These are phyloP conservation scores for Dryoscopus gambensis DNA, from an alignment of 2,113 vertebrate species.

Conservation along the genomic window DNA sequence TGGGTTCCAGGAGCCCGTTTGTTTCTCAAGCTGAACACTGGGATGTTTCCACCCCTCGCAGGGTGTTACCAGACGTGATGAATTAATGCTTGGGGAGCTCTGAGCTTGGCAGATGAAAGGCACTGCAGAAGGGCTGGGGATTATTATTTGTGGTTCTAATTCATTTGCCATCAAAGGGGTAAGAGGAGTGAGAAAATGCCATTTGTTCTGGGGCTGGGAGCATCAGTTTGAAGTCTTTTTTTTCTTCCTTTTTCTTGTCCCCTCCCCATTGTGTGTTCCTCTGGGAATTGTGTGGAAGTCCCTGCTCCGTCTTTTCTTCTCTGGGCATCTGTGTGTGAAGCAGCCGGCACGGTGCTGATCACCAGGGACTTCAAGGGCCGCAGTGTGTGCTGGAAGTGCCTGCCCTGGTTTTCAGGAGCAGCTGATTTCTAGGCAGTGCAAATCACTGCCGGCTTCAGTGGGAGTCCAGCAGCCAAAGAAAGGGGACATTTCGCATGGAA, in stretches of 20 bases:
- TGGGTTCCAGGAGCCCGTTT: not conserved
- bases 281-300: not conserved
- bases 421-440: not conserved
- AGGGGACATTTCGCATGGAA: not conserved
- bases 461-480: not conserved
- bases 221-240: not conserved
- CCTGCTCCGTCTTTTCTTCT: not conserved
- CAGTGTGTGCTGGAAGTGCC: not conserved
- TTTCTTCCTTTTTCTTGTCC: not conserved
- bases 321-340: not conserved
- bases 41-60: not conserved
- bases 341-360: not conserved
- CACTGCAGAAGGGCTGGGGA: not conserved
- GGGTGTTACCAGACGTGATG: not conserved
- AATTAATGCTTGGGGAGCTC: not conserved
- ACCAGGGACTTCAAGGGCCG: not conserved
- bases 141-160: slow-evolving; percentile 47
- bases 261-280: not conserved
- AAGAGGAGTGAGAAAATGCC: slow-evolving; percentile 40
- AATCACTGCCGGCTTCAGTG: accelerated
- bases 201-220: slow-evolving; percentile 42
- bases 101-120: slow-evolving; percentile 39
- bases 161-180: slow-evolving; percentile 52
- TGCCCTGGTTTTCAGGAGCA: not conserved
- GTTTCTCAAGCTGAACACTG: not conserved